phyloP scores from a whole-genome alignment of 2,797 vertebrate genomes.

The Xerus rutilus region DNA sequence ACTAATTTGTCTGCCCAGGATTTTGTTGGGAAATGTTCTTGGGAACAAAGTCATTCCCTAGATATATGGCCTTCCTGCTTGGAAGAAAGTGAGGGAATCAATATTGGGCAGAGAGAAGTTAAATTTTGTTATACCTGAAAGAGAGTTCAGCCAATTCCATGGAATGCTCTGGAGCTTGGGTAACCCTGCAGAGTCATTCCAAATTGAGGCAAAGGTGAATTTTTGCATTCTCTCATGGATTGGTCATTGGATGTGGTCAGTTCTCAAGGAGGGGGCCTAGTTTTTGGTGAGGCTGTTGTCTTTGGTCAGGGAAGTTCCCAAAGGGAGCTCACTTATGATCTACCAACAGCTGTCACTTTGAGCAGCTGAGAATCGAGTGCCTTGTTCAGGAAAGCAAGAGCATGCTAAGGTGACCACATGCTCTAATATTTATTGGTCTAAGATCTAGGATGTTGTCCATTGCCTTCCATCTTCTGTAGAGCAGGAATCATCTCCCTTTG shows the following conservation, averaged over 20 bases:
- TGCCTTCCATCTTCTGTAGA: not conserved
- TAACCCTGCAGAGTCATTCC: not conserved
- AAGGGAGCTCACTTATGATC: not conserved
- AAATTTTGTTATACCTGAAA: not conserved
- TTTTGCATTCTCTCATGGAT: not conserved
- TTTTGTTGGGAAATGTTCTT: not conserved
- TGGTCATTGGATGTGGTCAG: not conserved
- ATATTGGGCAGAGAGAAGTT: not conserved
- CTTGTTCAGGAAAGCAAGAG: not conserved
- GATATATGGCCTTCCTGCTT: no score
- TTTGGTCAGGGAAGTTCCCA: not conserved
- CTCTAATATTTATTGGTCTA: rapidly evolving
- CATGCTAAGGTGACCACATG: rapidly evolving
- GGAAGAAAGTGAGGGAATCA: not conserved
- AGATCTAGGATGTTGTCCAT: rapidly evolving
- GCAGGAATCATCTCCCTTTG: not conserved
- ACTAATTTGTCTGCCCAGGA: not conserved
- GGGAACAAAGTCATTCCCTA: not conserved
- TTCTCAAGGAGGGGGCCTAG: not conserved
- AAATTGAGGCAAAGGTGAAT: not conserved
- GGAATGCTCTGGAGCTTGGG: not conserved
- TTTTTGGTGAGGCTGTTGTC: not conserved
- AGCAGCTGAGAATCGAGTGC: not conserved
- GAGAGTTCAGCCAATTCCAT: not conserved
- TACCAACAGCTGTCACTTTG: not conserved